Evolutionary conservation across 2,113 vertebrate species (phyloP).

Genomic region (Psammodynastes pulverulentus): DNA sequence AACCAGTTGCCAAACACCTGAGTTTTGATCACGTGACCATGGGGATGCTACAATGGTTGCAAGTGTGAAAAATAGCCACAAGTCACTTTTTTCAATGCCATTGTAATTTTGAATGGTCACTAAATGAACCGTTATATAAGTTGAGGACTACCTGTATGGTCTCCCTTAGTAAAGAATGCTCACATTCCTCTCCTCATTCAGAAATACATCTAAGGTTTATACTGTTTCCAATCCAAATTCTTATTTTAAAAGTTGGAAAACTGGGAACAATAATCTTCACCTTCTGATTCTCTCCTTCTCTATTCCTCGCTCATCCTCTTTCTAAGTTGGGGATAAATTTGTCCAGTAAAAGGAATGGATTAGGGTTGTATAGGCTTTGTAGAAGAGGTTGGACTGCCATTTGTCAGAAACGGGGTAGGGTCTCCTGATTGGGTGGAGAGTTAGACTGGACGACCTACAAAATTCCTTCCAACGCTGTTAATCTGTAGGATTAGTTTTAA

Average conservation of each 20-base stretch:
- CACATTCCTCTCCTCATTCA: not conserved
- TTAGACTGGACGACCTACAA: too few relatives aligned
- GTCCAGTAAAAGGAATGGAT: not conserved
- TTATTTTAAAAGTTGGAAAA: not conserved
- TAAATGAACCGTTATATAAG: not conserved
- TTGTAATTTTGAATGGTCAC: not conserved
- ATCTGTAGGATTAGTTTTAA: too few relatives aligned
- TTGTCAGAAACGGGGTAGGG: too few relatives aligned
- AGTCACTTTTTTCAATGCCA: not conserved
- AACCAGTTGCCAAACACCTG: not conserved
- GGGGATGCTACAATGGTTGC: not conserved
- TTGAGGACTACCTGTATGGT: not conserved
- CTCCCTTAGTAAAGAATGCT: not conserved
- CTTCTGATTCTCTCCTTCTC: not conserved
- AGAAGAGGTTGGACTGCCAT: too few relatives aligned
- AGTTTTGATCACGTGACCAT: not conserved
- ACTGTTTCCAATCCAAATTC: not conserved
- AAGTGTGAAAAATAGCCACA: not conserved
- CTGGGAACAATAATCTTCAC: not conserved
- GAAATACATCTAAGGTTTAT: not conserved
- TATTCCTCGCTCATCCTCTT: not conserved
- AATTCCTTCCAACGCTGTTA: too few relatives aligned
- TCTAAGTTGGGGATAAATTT: not conserved
- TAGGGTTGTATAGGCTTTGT: not conserved
- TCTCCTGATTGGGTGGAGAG: too few relatives aligned